phyloP scores from a whole-genome alignment of 2,888 invertebrate genomes.

The Hemithea aestivaria region DNA sequence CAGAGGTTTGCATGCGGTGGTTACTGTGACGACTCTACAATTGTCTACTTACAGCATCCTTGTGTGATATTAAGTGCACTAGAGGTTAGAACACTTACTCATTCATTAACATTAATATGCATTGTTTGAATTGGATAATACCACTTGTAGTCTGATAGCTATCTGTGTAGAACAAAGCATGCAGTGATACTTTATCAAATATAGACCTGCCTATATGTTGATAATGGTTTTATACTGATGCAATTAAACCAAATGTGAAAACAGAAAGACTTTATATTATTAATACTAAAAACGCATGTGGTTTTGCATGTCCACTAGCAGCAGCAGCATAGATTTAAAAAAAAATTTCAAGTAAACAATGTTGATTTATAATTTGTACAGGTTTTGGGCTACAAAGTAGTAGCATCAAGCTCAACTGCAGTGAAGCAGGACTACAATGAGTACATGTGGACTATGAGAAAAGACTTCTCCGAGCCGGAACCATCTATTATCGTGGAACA shows the following conservation, averaged over 20 bases:
- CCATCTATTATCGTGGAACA: slow-evolving; percentile 82
- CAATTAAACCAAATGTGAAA: too few species aligned
- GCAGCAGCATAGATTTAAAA: too few species aligned
- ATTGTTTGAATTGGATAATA: slow-evolving; percentile 9
- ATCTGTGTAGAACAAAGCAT: neutral
- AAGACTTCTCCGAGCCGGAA: slow-evolving; percentile 91
- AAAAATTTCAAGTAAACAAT: too few species aligned
- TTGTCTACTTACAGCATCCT: slow-evolving; percentile 92
- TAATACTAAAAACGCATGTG: too few species aligned
- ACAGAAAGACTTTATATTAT: too few species aligned
- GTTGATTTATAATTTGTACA: too few species aligned
- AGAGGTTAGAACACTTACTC: slow-evolving; percentile 74
- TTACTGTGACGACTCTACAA: slow-evolving; percentile 90
- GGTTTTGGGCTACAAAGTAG: slow-evolving; percentile 92
- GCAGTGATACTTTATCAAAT: too few species aligned
- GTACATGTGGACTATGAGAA: slow-evolving; percentile 96
- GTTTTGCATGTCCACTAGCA: too few species aligned
- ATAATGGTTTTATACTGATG: too few species aligned
- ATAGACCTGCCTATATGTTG: too few species aligned
- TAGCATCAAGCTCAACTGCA: slow-evolving; percentile 91
- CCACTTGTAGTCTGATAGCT: neutral
- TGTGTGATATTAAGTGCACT: slow-evolving; percentile 92
- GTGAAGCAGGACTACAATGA: slow-evolving; percentile 94
- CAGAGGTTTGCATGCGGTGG: slow-evolving; percentile 91
- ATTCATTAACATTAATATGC: slow-evolving; percentile 7